A percentile compares a stretch with the other conserved stretches of the same genome.
Evolutionary conservation across 2,888 invertebrate genomes (phyloP).

Genomic region (Erynnis tages): DNA sequence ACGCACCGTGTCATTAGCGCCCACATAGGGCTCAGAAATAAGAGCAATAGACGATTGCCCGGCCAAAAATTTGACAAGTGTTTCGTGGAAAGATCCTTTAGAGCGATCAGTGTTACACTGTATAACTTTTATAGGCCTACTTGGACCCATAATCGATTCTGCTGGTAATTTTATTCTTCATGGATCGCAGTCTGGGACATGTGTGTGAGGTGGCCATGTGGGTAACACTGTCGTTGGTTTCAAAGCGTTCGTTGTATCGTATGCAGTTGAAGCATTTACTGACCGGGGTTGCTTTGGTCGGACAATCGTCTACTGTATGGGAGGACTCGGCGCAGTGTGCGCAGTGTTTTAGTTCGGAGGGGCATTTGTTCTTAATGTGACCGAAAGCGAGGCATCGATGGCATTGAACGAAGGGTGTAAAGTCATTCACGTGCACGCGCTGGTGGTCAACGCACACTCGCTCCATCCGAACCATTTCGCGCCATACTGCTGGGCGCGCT

Average conservation of each 20-base stretch:
- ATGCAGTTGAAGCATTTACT: background rate
- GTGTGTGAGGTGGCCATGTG: background rate
- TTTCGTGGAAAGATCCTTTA: background rate
- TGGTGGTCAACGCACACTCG: background rate
- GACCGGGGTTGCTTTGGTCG: constrained; percentile 32
- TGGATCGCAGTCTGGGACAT: constrained; percentile 24
- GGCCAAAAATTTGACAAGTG: background rate
- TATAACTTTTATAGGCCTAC: too few relatives aligned
- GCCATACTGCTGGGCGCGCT: background rate
- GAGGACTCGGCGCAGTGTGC: constrained; percentile 30
- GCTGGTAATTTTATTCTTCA: background rate
- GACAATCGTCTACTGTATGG: constrained; percentile 26
- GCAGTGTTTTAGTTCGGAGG: background rate
- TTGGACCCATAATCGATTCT: background rate
- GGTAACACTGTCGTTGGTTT: constrained; percentile 33
- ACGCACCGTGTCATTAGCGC: background rate
- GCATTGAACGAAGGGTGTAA: background rate
- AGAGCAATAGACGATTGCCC: background rate
- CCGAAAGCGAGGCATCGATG: background rate
- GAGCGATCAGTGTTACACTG: background rate
- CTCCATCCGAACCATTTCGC: background rate
- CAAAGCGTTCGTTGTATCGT: constrained; percentile 31
- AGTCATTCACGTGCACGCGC: background rate
- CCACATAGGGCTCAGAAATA: background rate
- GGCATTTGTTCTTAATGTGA: background rate